A percentile compares a stretch with the other conserved stretches of the same genome.
These are phyloP conservation scores for Leucoraja erinaceus DNA, from an alignment of 2,113 vertebrate genomes.

Conservation along the genomic window DNA sequence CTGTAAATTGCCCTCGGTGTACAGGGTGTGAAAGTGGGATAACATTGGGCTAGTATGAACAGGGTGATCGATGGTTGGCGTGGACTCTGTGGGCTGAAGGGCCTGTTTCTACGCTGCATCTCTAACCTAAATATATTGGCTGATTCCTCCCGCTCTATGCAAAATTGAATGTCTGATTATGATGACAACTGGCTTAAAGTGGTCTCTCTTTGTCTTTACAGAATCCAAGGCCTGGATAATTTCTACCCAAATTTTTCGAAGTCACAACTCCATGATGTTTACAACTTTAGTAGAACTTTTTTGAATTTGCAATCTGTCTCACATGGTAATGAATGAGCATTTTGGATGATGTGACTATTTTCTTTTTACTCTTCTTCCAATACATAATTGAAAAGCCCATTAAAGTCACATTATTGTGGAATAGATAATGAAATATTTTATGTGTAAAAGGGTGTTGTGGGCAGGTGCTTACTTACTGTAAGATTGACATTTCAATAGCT, in stretches of 20 bases:
- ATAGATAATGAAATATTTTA: not conserved
- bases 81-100: too few species aligned
- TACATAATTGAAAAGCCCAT: not conserved
- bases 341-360: not conserved
- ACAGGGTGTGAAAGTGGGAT: too few species aligned
- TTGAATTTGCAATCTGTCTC: not conserved
- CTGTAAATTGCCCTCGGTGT: too few species aligned
- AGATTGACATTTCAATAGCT: not conserved
- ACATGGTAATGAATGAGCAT: not conserved
- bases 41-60: too few species aligned
- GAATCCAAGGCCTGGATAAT: not conserved
- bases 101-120: too few species aligned
- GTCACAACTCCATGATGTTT: not conserved
- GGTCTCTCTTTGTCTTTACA: not conserved
- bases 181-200: not conserved
- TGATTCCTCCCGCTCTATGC: not conserved
- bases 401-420: too few species aligned
- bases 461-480: too few species aligned
- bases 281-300: not conserved
- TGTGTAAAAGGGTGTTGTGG: not conserved
- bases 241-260: not conserved
- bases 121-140: not conserved
- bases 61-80: too few species aligned
- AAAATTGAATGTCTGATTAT: not conserved
- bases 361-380: not conserved